Evolutionary conservation across 2,113 vertebrate genomes (phyloP), one percentile per base, ranked within the genome.

Genomic region (Ia io): DNA sequence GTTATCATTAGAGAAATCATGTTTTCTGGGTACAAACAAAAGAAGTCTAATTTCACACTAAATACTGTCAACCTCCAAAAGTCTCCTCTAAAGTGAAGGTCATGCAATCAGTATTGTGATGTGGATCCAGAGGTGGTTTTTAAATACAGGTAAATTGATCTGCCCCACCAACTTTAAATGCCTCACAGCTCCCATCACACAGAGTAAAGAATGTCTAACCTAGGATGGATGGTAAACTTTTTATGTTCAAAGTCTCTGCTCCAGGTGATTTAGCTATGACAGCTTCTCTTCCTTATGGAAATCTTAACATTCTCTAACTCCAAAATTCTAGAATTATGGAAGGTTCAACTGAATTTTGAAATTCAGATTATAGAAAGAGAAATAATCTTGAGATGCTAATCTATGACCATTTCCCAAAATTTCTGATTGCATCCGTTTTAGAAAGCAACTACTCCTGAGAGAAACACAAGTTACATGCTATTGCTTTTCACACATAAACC

Each of bases 351-450:
- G 59, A 32, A 96, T 88, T 89, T 91, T 93, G 32, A 95, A 95
- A 95, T 96, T 92, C 14, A 95, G 11, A 17, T 23, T 95, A 87
- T 16, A 67, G 69, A 95, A 93, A 95, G 59, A 91, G 83, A 96
- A 93, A 78, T 74, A 80, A 83, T 83, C 47, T 51, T 74, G 35
- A 42, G 73, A 89, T 92, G 59, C 51, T 94, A 73, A 97, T 93
- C 44, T 89, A 79, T 74, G 63, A 67, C 47, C 25, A 76, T 94
- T 94, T 90, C 91, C 79, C 59, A 70, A 91, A 93, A n/a, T 32
- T 93, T 59, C 51, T 70, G 63, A 67, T 84, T 88, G 94, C 30
- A 91, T 96, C 59, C 94, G 9, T 61, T 95, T 92, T 88, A 95
- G 69, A 76, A 70, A 82, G 40, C 79, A 16, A 71, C 12, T 11